Conservation (phyloP, 2,113 vertebrate genomes). For the Calidris pygmaea region DNA sequence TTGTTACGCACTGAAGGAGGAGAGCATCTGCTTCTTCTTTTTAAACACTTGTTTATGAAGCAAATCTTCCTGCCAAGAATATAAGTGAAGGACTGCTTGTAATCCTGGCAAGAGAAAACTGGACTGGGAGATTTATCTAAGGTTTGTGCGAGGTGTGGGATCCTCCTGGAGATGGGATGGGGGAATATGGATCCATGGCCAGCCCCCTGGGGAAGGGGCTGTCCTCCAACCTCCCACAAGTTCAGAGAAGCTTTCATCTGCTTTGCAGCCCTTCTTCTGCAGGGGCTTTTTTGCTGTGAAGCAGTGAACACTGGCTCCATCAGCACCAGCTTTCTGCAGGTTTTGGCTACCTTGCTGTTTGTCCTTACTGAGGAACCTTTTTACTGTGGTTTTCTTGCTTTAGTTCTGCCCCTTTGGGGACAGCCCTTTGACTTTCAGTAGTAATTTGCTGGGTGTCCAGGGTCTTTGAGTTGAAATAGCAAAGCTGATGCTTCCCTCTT, state of each 20-base stretch:
- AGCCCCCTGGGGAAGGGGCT: not conserved
- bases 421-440: not conserved
- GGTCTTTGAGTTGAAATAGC: not conserved
- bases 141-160: fast-evolving
- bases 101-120: not conserved
- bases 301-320: not conserved
- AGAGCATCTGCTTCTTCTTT: conserved; percentile 23
- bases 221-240: not conserved
- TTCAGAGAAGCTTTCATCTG: not conserved
- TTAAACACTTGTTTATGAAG: not conserved
- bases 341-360: not conserved
- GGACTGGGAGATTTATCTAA: not conserved
- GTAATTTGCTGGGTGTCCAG: not conserved
- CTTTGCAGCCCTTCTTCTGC: not conserved
- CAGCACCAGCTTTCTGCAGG: not conserved
- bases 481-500: not conserved
- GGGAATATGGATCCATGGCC: not conserved
- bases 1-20: not conserved
- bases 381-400: not conserved
- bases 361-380: not conserved
- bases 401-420: not conserved
- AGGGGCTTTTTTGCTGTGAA: not conserved
- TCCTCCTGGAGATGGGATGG: not conserved
- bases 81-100: not conserved
- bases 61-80: not conserved